Conservation (phyloP, 2,113 vertebrate genomes). For the Acrocephalus arundinaceus region DNA sequence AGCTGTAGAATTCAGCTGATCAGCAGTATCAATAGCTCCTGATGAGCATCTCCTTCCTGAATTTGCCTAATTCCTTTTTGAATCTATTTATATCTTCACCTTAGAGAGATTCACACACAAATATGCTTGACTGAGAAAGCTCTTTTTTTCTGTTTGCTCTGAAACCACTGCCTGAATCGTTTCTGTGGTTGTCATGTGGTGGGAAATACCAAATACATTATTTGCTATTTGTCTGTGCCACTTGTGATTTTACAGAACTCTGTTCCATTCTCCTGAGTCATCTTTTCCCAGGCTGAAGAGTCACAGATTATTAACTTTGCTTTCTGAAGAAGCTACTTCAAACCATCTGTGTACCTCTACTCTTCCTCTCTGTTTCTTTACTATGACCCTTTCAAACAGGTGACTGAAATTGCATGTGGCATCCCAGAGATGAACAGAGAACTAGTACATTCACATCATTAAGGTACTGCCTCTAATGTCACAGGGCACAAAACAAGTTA, state of each 20-base stretch:
- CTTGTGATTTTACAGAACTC: not conserved
- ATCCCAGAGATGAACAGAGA: not conserved
- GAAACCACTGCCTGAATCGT: not conserved
- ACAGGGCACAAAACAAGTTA: not conserved
- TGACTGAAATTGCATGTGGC: not conserved
- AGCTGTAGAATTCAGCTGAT: not conserved
- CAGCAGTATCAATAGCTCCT: not conserved
- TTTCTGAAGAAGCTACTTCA: not conserved
- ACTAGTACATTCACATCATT: not conserved
- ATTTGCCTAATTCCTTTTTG: not conserved
- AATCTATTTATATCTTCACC: not conserved
- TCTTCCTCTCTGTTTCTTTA: not conserved
- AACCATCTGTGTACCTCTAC: not conserved
- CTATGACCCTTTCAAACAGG: not conserved
- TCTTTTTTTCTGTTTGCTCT: not conserved
- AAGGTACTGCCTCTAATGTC: not conserved
- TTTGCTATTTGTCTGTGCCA: not conserved
- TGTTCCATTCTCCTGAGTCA: not conserved
- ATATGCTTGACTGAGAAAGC: not conserved
- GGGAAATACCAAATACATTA: not conserved
- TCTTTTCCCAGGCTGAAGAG: not conserved
- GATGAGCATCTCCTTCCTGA: not conserved
- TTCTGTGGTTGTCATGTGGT: not conserved
- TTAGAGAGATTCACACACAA: not conserved
- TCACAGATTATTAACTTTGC: not conserved